Base-by-base conservation (phyloP, 2,888 invertebrate species). In the Leucoma salicis region DNA sequence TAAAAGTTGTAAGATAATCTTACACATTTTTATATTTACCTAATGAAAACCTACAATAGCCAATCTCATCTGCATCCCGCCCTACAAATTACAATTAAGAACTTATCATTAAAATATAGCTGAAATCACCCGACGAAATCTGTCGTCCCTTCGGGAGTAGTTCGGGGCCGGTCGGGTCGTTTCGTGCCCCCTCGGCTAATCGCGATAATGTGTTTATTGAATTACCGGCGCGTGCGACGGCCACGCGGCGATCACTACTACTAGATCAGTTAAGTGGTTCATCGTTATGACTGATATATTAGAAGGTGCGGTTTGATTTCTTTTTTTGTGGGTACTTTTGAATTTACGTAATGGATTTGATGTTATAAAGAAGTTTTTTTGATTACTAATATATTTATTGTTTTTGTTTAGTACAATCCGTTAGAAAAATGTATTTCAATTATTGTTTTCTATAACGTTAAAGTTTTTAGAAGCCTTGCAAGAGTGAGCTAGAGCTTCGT, bases 201-300 rank as follows among this genome's bases (percentile, higher is more conserved):
- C 89, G 87, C 69, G 84, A 84, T 89, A 89, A 89, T 89, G 89
- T 88, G 88, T 88, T 89, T 89, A 89, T 89, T 88, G 80, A 89
- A 87, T 89, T 89, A 88, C 73, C 60, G 82, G 82, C 81, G 84
- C 87, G 87, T 85, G 89, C 84, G 86, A 64, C 78, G 72, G 73
- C 66, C 79, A 77, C 76, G 77, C 73, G 74, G 62, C 73, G 51
- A 55, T 55, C 63, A 61, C 47, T 77, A 72, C 75, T 62, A 58
- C 7, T 29, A 11, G 66, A 64, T 58, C 66, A 51, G 65, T 66
- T 66, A 70, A 72, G 72, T 72, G 74, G 70, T 47, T 63, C 58
- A 65, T 74, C 63, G 73, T 73, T 73, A 65, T 63, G 76, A 69
- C 60, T 67, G 61, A 67, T 66, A 58, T 59, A 72, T 64, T 53